Evolutionary conservation across 2,113 vertebrate species (phyloP).

Genomic region (Chunga burmeisteri): DNA sequence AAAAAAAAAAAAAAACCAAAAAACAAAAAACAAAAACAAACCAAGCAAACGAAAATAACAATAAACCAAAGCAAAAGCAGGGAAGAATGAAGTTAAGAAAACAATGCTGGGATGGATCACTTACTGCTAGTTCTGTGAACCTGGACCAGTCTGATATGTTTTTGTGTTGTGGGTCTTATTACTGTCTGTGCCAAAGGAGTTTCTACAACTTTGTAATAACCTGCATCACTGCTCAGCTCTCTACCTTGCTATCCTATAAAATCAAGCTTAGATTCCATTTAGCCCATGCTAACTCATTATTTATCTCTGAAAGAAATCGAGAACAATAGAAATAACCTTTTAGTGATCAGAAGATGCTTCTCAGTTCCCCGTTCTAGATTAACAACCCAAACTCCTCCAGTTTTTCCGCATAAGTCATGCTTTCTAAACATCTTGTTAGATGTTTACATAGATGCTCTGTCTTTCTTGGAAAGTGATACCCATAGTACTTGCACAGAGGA

Average conservation of each 20-base stretch:
- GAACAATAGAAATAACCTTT: background rate
- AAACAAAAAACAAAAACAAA: no score
- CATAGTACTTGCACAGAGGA: background rate
- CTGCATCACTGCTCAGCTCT: background rate
- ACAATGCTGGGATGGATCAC: background rate
- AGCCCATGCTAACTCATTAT: background rate
- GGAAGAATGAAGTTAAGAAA: background rate
- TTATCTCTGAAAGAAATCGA: background rate
- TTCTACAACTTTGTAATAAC: background rate
- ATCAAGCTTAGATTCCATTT: background rate
- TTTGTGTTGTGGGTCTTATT: background rate
- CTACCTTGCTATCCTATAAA: background rate
- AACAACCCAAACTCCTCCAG: background rate
- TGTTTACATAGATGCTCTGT: background rate
- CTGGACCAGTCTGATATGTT: rapidly evolving
- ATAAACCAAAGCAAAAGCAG: background rate
- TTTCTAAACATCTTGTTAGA: background rate
- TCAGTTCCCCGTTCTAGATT: background rate
- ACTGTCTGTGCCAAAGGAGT: background rate
- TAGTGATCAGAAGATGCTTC: background rate
- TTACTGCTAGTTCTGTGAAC: background rate
- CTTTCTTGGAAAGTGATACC: background rate
- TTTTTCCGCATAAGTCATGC: background rate
- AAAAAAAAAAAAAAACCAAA: background rate
- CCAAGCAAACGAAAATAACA: no score